phyloP scores from a whole-genome alignment of 2,797 vertebrate species.

The Kryptopterus vitreolus region DNA sequence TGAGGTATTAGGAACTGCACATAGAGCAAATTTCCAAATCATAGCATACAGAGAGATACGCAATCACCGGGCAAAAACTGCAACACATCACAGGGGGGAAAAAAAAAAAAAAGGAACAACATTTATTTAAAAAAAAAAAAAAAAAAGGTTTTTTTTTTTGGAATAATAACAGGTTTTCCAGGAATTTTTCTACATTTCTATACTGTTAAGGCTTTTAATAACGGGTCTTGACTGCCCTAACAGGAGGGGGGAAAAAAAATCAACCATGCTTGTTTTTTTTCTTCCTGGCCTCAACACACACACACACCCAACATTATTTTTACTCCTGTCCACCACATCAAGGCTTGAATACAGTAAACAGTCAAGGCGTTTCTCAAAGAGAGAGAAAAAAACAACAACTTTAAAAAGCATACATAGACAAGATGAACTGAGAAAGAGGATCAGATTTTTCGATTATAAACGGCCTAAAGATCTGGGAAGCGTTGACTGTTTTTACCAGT shows the following conservation, averaged over 20 bases:
- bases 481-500: background rate
- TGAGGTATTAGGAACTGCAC: slow-evolving; percentile 70
- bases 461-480: slow-evolving; percentile 6
- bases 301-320: slow-evolving; percentile 21
- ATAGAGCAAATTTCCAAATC: slow-evolving; percentile 46
- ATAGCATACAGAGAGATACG: slow-evolving; percentile 34
- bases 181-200: background rate
- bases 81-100: slow-evolving; percentile 33
- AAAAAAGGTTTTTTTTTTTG: slow-evolving; percentile 4
- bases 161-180: background rate
- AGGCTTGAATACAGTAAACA: background rate
- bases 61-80: slow-evolving; percentile 59
- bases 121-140: background rate
- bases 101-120: background rate
- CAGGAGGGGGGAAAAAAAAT: background rate
- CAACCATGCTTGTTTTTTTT: background rate
- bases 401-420: slow-evolving; percentile 9
- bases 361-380: slow-evolving; percentile 28
- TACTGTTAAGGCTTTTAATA: slow-evolving; percentile 3
- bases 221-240: background rate
- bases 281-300: slow-evolving; percentile 11
- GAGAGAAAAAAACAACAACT: slow-evolving; percentile 8
- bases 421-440: background rate
- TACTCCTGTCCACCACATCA: slow-evolving; percentile 16
- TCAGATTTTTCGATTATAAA: background rate